These are phyloP conservation scores for Brachionus sp. DNA, from an alignment of 1,140 invertebrate genomes.

Conservation along the genomic window DNA sequence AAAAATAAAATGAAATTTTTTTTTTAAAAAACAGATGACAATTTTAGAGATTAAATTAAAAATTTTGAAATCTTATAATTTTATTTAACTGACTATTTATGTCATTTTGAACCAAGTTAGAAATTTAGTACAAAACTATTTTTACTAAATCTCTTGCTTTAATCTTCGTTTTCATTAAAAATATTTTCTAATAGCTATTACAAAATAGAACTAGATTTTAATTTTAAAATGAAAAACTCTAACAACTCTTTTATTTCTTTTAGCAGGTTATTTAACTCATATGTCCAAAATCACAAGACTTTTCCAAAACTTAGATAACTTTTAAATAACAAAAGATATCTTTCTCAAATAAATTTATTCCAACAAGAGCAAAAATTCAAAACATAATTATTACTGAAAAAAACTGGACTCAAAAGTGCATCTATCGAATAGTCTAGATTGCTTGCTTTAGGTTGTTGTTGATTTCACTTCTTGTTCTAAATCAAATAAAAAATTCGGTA, in stretches of 20 bases:
- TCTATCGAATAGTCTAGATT: neutral
- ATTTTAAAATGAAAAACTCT: neutral
- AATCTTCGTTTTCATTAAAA: neutral
- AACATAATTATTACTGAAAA: neutral
- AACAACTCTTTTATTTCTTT: neutral
- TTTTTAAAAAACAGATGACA: neutral
- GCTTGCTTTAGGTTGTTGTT: neutral
- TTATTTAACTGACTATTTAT: neutral
- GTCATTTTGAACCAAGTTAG: neutral
- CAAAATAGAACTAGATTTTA: neutral
- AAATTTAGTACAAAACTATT: neutral
- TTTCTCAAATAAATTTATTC: neutral
- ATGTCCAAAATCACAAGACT: neutral
- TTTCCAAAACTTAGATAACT: neutral
- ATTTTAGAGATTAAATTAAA: neutral
- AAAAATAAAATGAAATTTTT: neutral
- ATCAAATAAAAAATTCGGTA: neutral
- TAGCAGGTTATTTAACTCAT: neutral
- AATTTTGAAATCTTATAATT: neutral
- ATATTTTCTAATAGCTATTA: neutral
- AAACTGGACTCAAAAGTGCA: neutral
- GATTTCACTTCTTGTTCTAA: neutral
- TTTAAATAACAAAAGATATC: neutral
- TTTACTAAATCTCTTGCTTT: neutral
- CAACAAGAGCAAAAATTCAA: neutral